Conservation (phyloP, 2,888 invertebrate genomes). For the Chloromyia formosa region DNA sequence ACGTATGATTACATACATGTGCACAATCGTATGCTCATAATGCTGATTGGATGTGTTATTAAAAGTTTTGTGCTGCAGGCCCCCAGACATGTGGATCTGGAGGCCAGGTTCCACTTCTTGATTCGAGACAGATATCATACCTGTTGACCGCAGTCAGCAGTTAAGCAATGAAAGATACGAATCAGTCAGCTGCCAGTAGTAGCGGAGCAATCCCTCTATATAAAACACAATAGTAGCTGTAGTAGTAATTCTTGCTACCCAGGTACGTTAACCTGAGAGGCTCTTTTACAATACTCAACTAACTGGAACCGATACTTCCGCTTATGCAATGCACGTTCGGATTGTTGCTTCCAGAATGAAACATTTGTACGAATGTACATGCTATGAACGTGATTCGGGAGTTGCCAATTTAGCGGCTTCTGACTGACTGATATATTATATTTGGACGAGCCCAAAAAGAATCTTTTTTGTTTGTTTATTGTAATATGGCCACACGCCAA, state of each 20-base stretch:
- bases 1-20: not conserved
- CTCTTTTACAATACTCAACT: conserved; percentile 55
- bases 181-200: no score
- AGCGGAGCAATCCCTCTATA: no score
- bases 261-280: conserved; percentile 50
- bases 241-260: conserved; percentile 37
- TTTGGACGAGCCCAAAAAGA: no score
- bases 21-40: not conserved
- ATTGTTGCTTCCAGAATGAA: not conserved
- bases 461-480: not conserved
- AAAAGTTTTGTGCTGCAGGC: not conserved
- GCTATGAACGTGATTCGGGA: not conserved
- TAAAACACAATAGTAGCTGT: no score
- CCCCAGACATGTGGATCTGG: not conserved
- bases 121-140: not conserved
- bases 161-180: no score
- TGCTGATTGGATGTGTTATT: not conserved
- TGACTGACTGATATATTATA: not conserved
- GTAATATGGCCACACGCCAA: not conserved
- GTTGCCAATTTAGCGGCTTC: conserved; percentile 23
- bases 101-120: conserved; percentile 22
- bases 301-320: conserved; percentile 59
- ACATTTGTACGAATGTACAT: not conserved
- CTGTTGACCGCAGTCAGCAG: not conserved
- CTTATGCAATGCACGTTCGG: conserved; percentile 46